Percentiles rank a stretch among this genome's conserved stretches.
These are phyloP conservation scores for Tetranychus truncatus DNA, from an alignment of 2,888 invertebrate genomes.

Conservation along the genomic window DNA sequence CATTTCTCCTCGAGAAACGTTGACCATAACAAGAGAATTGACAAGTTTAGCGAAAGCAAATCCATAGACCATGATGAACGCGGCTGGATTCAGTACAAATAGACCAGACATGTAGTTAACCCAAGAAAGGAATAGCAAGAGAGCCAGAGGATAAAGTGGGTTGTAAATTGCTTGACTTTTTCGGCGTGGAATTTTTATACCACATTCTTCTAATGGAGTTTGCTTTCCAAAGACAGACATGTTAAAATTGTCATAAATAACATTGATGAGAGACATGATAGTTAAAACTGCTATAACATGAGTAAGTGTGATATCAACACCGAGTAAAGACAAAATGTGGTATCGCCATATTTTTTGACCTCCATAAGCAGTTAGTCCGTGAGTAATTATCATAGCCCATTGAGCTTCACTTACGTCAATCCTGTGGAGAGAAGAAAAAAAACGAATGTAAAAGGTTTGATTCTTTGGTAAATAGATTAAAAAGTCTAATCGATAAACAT, in stretches of 20 bases:
- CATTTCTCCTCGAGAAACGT: conserved; percentile 25
- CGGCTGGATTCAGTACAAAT: conserved; percentile 48
- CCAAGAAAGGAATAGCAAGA: not conserved
- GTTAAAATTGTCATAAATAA: conserved; percentile 12
- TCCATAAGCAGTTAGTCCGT: conserved; percentile 63
- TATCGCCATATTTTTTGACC: conserved; percentile 65
- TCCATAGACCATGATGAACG: conserved; percentile 86
- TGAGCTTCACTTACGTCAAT: conserved; percentile 97
- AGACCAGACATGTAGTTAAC: conserved; percentile 10
- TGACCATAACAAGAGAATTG: conserved; percentile 25
- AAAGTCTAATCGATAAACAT: conserved; percentile 17
- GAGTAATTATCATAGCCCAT: conserved; percentile 70
- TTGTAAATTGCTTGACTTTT: conserved; percentile 19
- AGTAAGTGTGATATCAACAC: conserved; percentile 2
- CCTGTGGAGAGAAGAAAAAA: not conserved
- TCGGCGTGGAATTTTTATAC: conserved; percentile 17
- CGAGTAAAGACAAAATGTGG: not conserved
- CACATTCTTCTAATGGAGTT: conserved; percentile 18
- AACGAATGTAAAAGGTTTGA: no score
- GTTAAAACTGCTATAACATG: conserved; percentile 19
- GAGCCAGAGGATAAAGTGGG: conserved; percentile 18
- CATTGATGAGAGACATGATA: conserved; percentile 18
- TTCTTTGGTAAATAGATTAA: not conserved
- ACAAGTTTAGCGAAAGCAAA: conserved; percentile 91
- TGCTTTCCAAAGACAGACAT: conserved; percentile 16